phyloP scores from a whole-genome alignment of 2,797 vertebrate genomes.

The Phrynocephalus guinanensis region DNA sequence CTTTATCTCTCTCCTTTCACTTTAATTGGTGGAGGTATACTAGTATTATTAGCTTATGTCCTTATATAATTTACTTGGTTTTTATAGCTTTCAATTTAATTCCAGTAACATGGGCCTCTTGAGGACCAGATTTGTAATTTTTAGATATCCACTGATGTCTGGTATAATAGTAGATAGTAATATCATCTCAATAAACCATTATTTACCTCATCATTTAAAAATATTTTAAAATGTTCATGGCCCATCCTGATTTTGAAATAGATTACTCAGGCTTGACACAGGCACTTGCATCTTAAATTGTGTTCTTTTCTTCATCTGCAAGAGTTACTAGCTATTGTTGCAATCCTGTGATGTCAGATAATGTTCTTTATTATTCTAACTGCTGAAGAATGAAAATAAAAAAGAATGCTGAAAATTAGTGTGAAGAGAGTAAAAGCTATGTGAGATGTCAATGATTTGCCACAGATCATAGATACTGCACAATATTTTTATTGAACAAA shows the following conservation, averaged over 20 bases:
- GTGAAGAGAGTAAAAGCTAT: background rate
- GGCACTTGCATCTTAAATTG: background rate
- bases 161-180: background rate
- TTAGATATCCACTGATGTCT: background rate
- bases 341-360: background rate
- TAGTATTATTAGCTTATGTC: too few species aligned
- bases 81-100: background rate
- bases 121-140: background rate
- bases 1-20: too few species aligned
- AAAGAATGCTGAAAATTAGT: background rate
- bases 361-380: background rate
- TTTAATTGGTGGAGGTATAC: background rate
- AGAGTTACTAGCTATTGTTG: background rate
- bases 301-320: background rate
- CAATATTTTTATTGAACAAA: background rate
- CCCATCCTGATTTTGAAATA: background rate
- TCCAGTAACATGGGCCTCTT: background rate
- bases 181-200: too few species aligned
- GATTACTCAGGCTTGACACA: background rate
- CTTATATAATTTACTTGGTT: background rate
- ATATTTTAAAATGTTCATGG: background rate
- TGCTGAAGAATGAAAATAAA: background rate
- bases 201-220: too few species aligned
- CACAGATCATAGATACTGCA: too few species aligned
- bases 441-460: too few species aligned